phyloP scores from a whole-genome alignment of 2,113 vertebrate genomes.

The Bambusicola thoracicus region DNA sequence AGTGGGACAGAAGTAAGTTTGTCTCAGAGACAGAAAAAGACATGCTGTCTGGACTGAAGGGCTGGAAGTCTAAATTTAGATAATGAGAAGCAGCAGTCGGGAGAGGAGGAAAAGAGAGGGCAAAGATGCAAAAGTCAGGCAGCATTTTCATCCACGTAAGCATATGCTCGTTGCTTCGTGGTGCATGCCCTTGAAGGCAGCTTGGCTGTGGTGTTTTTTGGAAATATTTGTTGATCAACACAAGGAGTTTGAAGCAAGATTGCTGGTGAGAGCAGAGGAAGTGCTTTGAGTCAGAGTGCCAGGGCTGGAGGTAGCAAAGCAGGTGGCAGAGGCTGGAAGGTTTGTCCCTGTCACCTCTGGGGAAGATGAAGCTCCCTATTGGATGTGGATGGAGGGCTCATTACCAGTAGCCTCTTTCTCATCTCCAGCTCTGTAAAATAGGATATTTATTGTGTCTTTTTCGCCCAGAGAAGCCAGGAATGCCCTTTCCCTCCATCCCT shows the following conservation, averaged over 20 bases:
- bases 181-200: not conserved
- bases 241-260: not conserved
- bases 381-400: accelerated
- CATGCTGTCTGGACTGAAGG: not conserved
- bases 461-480: not conserved
- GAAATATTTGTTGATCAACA: not conserved
- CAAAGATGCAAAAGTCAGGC: not conserved
- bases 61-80: not conserved
- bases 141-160: not conserved
- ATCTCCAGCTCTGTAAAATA: accelerated
- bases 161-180: not conserved
- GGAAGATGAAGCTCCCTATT: not conserved
- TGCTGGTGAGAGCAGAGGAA: not conserved
- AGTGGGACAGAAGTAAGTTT: not conserved
- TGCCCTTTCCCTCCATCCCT: not conserved
- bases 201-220: not conserved
- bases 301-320: not conserved
- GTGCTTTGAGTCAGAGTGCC: not conserved
- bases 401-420: not conserved
- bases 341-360: not conserved
- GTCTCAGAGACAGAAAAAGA: not conserved
- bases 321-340: not conserved
- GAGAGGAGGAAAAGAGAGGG: not conserved
- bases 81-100: not conserved
- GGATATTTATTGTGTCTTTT: not conserved